Base-by-base conservation (phyloP, 2,113 vertebrate genomes). In the Odobenus rosmarus region DNA sequence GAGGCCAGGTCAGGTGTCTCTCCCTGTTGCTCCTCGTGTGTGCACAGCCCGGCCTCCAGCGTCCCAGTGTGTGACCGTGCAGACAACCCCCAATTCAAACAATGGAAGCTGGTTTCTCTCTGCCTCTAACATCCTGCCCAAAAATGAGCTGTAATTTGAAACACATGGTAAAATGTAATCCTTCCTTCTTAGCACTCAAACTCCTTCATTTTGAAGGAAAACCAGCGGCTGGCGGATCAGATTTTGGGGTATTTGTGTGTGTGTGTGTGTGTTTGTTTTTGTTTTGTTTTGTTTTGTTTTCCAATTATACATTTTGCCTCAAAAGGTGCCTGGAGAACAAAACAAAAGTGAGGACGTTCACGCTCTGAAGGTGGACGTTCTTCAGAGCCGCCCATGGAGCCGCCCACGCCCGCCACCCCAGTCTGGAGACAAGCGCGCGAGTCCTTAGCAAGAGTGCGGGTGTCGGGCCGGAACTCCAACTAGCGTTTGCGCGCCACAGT, bases 391-490 rank as follows among this genome's bases (percentile, higher is more conserved):
- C 96, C 92, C 24, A 88, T 89, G 42, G 95, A 96, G 86, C 42
- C 90, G 46, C 33, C 46, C 67, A 0, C 64, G 92, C 96, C 96
- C 96, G 89, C 92, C 96, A 96, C 89, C 97, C 97, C 85, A 28
- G 88, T 95, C 97, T 97, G 55, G 96, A 88, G 92, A 98, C 97
- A 98, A 98, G 98, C 28, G 14, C 90, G 92, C 57, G 53, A 95
- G 97, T 96, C 93, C 80, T 98, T 98, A 98, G 98, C 80, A 69
- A 96, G 97, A 97, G 98, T 71, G 21, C 97, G 0, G 53, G 55
- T 8, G 77, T 92, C 96, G 98, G 93, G 90, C 94, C 98, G 49
- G 96, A 98, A 98, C 98, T 98, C 98, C 97, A 93, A 93, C 96
- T 86, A 83, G 97, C 88, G 49, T 98, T 98, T 97, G 95, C 96